Conservation (phyloP, 1,140 invertebrate genomes). For the Phthorimaea operculella region DNA sequence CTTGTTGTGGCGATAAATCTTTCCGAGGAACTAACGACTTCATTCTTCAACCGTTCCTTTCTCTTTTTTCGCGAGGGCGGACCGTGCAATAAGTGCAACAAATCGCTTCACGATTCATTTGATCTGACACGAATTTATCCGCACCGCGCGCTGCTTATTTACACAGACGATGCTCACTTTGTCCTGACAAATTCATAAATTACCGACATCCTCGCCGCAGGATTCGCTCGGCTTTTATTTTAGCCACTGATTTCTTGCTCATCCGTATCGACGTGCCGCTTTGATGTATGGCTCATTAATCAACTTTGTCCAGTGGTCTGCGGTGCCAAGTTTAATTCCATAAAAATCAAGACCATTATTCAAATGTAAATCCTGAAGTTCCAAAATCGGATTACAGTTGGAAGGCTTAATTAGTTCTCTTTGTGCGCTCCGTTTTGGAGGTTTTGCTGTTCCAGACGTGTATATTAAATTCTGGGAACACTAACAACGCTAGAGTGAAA, state of each 20-base stretch:
- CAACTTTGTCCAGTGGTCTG: slow-evolving; percentile 9
- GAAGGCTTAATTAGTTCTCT: not conserved
- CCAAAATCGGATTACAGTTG: not conserved
- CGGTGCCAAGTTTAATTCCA: not conserved
- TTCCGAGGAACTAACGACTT: slow-evolving; percentile 19
- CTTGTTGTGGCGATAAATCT: slow-evolving; percentile 14
- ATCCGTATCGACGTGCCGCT: slow-evolving; percentile 47
- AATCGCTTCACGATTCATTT: slow-evolving; percentile 60
- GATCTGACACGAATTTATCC: slow-evolving; percentile 67
- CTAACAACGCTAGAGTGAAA: not conserved
- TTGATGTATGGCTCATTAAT: slow-evolving; percentile 40
- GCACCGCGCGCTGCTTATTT: slow-evolving; percentile 58
- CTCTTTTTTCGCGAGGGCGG: slow-evolving; percentile 23
- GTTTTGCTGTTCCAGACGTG: too few relatives aligned
- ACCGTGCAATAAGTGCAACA: slow-evolving; percentile 52
- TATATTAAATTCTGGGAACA: not conserved
- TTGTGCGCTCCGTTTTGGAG: not conserved
- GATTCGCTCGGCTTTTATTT: slow-evolving; percentile 56
- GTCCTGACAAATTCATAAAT: slow-evolving; percentile 68
- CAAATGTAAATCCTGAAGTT: not conserved
- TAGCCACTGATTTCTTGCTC: slow-evolving; percentile 48
- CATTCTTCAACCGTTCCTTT: slow-evolving; percentile 19
- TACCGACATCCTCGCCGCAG: slow-evolving; percentile 61
- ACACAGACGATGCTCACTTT: slow-evolving; percentile 61
- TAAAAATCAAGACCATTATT: not conserved